Percentiles rank a stretch among this genome's conserved stretches.
These are phyloP conservation scores for Metalampra italica DNA, from an alignment of 2,888 invertebrate genomes.

Conservation along the genomic window DNA sequence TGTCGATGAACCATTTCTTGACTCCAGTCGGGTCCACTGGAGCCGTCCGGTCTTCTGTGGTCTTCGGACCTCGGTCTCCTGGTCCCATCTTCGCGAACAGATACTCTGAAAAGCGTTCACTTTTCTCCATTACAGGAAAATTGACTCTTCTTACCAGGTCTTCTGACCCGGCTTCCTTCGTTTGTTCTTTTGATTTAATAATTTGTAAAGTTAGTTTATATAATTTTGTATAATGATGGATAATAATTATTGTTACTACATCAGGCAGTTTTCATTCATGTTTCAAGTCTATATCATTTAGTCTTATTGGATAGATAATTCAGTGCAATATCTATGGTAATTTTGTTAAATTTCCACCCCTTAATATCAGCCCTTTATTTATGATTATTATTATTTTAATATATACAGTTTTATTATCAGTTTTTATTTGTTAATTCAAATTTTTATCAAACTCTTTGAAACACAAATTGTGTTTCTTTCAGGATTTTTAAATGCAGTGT, in stretches of 20 bases:
- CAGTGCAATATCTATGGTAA: too few species aligned
- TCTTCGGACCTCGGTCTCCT: slow-evolving; percentile 79
- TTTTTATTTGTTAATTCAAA: too few species aligned
- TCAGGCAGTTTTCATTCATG: too few species aligned
- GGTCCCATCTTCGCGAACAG: slow-evolving; percentile 89
- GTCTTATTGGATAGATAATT: too few species aligned
- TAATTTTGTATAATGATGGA: not conserved
- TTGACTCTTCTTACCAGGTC: slow-evolving; percentile 39
- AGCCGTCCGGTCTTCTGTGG: slow-evolving; percentile 80
- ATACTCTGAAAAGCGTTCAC: slow-evolving; percentile 87
- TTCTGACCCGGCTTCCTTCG: slow-evolving; percentile 31
- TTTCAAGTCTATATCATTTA: too few species aligned
- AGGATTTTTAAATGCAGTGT: slow-evolving; percentile 17
- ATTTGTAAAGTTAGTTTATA: not conserved
- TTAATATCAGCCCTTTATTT: too few species aligned
- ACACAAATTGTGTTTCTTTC: not conserved
- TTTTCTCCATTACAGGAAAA: slow-evolving; percentile 78
- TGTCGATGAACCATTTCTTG: slow-evolving; percentile 84
- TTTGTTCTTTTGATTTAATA: not conserved
- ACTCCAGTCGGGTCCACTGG: slow-evolving; percentile 82
- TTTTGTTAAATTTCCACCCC: too few species aligned
- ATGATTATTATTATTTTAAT: not conserved
- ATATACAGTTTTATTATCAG: not conserved
- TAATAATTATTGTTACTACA: too few species aligned
- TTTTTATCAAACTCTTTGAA: too few species aligned